Evolutionary conservation across 2,888 invertebrate species (phyloP), one percentile per base, ranked within the genome.

Genomic region (Nymphalis urticae): DNA sequence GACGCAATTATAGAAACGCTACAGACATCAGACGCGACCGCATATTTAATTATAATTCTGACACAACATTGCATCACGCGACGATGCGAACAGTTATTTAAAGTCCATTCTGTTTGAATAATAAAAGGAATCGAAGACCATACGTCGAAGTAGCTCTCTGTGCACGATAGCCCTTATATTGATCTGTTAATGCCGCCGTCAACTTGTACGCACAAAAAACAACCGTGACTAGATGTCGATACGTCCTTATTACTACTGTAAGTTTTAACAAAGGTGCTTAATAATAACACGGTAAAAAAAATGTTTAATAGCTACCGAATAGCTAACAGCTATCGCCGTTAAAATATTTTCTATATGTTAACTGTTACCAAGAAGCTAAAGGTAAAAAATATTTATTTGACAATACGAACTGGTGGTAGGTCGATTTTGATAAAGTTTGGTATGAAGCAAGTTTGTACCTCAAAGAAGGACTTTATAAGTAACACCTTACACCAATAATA

Each of bases 161-260:
- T 56, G 60, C 24, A 56, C 58, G 58, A 27, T 53, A 56, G 56
- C 62, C 66, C 74, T 73, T 85, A 86, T 84, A 85, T 82, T 72
- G 81, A 87, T 85, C 90, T 90, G 90, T 91, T 91, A 90, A 88
- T 86, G 77, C 84, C 85, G 77, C 84, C 85, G 84, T 84, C 88
- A 88, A 89, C 89, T 89, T 89, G 83, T 77, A 77, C 50, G 48
- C 77, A 82, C 78, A 84, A 83, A 88, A 87, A 76, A 73, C 72
- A 76, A 77, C 82, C 85, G 85, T 88, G 89, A 85, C 85, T 85
- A 83, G 82, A 79, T 81, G 82, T 85, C 85, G 84, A 85, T 85
- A 83, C 80, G 83, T 83, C 85, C 87, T 88, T 85, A 87, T 89
- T 89, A 88, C 83, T 78, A 80, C 75, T 72, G 75, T 67, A 70